Conservation (phyloP, 2,888 invertebrate genomes). For the Diadegma fenestrale region DNA sequence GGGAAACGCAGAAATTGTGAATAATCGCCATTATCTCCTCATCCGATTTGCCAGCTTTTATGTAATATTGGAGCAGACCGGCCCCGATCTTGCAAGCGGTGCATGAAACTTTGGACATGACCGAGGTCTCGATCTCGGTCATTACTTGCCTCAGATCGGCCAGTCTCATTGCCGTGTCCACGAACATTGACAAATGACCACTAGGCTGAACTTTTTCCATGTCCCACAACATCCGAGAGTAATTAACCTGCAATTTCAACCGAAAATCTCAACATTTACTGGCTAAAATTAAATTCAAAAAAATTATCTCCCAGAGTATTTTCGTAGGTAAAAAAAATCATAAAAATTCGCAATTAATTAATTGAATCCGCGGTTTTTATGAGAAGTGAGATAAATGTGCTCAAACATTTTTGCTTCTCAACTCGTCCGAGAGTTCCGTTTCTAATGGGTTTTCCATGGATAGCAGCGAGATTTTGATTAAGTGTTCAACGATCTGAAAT, state of each 20-base stretch:
- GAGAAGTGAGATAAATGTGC: background rate
- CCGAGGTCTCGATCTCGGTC: constrained; percentile 94
- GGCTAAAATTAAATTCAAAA: background rate
- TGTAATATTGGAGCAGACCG: constrained; percentile 94
- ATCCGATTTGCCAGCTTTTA: constrained; percentile 93
- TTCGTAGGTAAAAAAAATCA: background rate
- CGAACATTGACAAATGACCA: constrained; percentile 91
- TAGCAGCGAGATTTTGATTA: constrained; percentile 1
- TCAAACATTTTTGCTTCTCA: background rate
- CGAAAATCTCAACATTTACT: background rate
- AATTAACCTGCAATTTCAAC: constrained; percentile 76
- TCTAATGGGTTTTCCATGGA: background rate
- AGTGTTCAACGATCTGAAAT: constrained; percentile 47
- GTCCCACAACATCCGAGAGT: constrained; percentile 89
- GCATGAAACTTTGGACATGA: constrained; percentile 96
- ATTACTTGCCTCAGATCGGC: constrained; percentile 94
- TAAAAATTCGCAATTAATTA: background rate
- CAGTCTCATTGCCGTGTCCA: constrained; percentile 93
- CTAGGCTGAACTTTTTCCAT: constrained; percentile 89
- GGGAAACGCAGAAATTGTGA: constrained; percentile 93
- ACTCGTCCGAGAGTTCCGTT: background rate
- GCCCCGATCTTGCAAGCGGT: constrained; percentile 95
- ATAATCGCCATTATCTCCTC: constrained; percentile 94
- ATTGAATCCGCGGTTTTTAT: background rate
- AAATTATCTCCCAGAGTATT: background rate